A percentile compares a stretch with the other conserved stretches of the same genome.
Evolutionary conservation across 2,888 invertebrate genomes (phyloP).

Genomic region (Tridacna gigas): DNA sequence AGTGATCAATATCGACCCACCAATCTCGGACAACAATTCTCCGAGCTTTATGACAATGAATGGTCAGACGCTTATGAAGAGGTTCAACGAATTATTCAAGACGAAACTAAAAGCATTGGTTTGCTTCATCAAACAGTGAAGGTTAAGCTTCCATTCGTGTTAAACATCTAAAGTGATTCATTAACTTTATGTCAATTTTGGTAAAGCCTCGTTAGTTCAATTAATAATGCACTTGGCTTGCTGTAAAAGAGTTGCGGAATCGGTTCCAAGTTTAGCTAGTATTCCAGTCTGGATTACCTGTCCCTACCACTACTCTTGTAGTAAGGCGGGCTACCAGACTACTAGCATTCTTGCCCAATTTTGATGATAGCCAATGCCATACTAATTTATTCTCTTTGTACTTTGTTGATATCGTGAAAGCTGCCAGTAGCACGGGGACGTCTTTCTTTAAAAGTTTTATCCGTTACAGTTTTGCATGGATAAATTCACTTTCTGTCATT

Average conservation of each 20-base stretch:
- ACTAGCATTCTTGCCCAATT: too few species aligned
- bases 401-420: too few species aligned
- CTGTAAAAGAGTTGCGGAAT: background rate
- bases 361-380: too few species aligned
- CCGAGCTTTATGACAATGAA: constrained; percentile 51
- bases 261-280: background rate
- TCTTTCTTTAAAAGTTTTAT: too few species aligned
- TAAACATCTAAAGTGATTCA: background rate
- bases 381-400: too few species aligned
- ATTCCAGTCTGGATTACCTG: too few species aligned
- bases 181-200: background rate
- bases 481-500: too few species aligned
- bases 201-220: background rate
- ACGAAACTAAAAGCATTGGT: constrained; percentile 15
- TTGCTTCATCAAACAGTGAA: constrained; percentile 27
- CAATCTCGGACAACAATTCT: constrained; percentile 36
- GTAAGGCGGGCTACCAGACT: too few species aligned
- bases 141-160: background rate
- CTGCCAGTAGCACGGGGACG: too few species aligned
- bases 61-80: constrained; percentile 52
- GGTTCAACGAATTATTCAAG: background rate
- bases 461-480: too few species aligned
- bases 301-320: too few species aligned
- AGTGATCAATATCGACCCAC: constrained; percentile 48
- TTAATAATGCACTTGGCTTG: background rate